Evolutionary conservation across 2,888 invertebrate species (phyloP), one percentile per base, ranked within the genome.

Genomic region (Pammene fasciana): DNA sequence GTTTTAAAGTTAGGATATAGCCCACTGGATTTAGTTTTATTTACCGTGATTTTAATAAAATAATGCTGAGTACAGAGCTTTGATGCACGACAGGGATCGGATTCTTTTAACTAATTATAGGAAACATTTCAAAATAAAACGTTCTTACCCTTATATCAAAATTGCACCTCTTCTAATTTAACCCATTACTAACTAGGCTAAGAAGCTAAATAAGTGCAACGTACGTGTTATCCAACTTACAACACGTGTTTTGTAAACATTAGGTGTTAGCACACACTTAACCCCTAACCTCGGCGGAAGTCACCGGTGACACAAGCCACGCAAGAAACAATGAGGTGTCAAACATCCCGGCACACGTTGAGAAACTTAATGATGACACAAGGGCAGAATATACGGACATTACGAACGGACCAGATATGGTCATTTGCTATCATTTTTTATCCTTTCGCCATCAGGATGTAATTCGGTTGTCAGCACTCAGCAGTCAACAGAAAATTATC

Each of bases 311-410:
- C 66, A 50, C 65, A 34, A 54, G 52, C 43, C 50, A 50, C 61
- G 43, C 55, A 41, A 36, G 34, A 71, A 55, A 71, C 67, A 71
- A 67, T 67, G 68, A 68, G 75, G 74, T 73, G 78, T 75, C 74
- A 75, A 72, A 75, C 75, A 73, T 79, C 75, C 73, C 74, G 70
- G 66, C 70, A 72, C 68, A 73, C 48, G 59, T 71, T 62, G 52
- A 54, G 71, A 72, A 68, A 72, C 66, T 18, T 18, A 13, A 18
- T 55, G 14, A 16, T 34, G 62, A 34, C 61, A 54, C 54, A 54
- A 8, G 56, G 54, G 7, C 48, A 4, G 34, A n/a, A 6, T 9
- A 38, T 38, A 38, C 38, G 38, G 38, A 36, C n/a, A n/a, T n/a
- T n/a, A n/a, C n/a, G n/a, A n/a, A n/a, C 38, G 38, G 9, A 7